These are phyloP conservation scores for Coregonus clupeaformis DNA, from an alignment of 2,113 vertebrate species.

Conservation along the genomic window DNA sequence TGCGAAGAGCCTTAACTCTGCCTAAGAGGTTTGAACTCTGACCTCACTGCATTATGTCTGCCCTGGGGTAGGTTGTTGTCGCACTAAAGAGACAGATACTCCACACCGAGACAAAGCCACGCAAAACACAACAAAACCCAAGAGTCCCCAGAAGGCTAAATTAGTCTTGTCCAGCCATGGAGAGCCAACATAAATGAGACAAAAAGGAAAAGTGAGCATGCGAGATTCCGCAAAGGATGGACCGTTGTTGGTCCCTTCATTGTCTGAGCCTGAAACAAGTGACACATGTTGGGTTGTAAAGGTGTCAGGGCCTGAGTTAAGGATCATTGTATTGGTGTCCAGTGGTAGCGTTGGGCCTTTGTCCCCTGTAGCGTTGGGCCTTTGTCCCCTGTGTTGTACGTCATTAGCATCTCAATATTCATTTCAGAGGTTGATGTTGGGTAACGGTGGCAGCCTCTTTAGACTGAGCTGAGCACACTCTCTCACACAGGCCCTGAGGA, in stretches of 20 bases:
- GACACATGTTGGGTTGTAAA: constrained; percentile 82
- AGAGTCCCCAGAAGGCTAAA: constrained; percentile 47
- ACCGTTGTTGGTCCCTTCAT: constrained; percentile 66
- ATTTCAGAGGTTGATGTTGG: constrained; percentile 50
- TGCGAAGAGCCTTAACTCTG: constrained; percentile 42
- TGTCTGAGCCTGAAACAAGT: constrained; percentile 65
- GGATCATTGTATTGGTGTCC: constrained; percentile 67
- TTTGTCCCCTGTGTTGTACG: constrained; percentile 75
- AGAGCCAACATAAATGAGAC: constrained; percentile 6
- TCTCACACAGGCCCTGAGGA: constrained; percentile 39
- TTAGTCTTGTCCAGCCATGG: constrained; percentile 14
- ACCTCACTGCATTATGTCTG: constrained; percentile 53
- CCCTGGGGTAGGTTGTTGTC: constrained; percentile 44
- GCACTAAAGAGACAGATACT: constrained; percentile 52
- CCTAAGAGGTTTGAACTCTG: constrained; percentile 67
- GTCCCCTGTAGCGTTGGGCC: constrained; percentile 26
- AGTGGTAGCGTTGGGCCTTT: constrained; percentile 39
- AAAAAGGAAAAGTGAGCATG: constrained; percentile 28
- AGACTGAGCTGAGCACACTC: constrained; percentile 52
- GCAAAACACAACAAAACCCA: constrained; percentile 19
- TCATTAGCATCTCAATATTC: constrained; percentile 83
- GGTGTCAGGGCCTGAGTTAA: constrained; percentile 72
- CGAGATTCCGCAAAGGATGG: constrained; percentile 33
- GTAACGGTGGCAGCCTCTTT: constrained; percentile 59
- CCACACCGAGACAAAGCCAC: constrained; percentile 55